A percentile compares a stretch with the other conserved stretches of the same genome.
Evolutionary conservation across 2,797 vertebrate genomes (phyloP).

Genomic region (Onychomys leucogaster): DNA sequence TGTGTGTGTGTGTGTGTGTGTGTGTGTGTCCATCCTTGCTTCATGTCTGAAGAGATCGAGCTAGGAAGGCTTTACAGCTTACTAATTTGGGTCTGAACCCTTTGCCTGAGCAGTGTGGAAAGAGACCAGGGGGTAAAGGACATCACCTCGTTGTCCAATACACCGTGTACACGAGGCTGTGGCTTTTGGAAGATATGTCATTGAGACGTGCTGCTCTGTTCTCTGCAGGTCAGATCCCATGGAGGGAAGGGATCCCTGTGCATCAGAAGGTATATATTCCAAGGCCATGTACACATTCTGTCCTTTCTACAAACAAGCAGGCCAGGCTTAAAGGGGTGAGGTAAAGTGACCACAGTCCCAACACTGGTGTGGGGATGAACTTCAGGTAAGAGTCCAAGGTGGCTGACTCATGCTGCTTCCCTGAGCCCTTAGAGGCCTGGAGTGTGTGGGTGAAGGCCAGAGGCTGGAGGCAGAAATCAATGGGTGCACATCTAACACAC

Average conservation of each 20-base stretch:
- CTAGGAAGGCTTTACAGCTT: background rate
- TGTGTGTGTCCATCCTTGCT: background rate
- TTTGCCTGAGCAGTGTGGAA: background rate
- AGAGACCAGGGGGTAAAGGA: background rate
- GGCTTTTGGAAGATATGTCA: background rate
- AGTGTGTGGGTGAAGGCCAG: background rate
- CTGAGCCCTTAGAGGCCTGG: background rate
- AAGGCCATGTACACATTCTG: background rate
- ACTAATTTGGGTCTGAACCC: background rate
- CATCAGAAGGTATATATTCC: background rate
- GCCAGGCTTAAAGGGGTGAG: background rate
- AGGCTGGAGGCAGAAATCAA: rapidly evolving
- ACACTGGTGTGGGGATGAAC: background rate
- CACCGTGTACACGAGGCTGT: background rate
- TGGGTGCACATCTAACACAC: background rate
- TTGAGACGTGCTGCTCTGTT: background rate
- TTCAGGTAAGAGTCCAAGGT: background rate
- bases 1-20: too few species aligned
- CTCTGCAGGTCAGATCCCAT: background rate
- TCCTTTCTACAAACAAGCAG: background rate
- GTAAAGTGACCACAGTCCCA: background rate
- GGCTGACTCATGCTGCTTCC: background rate
- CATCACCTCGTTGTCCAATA: background rate
- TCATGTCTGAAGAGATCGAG: background rate
- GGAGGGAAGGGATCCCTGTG: background rate